Percentiles rank a stretch among this genome's conserved stretches.
Evolutionary conservation across 2,888 invertebrate genomes (phyloP).

Genomic region (Syrphus vitripennis): DNA sequence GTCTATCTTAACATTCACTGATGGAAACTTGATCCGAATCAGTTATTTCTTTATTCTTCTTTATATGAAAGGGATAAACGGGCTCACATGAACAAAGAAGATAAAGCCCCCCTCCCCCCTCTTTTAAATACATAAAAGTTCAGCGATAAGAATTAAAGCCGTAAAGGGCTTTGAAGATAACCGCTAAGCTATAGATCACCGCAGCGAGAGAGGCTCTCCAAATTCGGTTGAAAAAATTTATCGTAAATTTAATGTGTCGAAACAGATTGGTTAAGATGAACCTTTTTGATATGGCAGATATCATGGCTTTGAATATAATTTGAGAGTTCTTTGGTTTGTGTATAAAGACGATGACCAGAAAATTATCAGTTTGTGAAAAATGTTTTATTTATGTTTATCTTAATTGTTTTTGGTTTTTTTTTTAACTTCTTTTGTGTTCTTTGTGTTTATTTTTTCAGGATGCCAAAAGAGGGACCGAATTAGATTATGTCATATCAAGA

Average conservation of each 20-base stretch:
- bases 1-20: conserved; percentile 14
- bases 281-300: conserved; percentile 27
- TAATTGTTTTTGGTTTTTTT: conserved; percentile 10
- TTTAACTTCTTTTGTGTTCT: background rate
- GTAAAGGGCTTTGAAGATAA: conserved; percentile 45
- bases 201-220: background rate
- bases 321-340: background rate
- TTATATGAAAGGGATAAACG: background rate
- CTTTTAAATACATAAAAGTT: background rate
- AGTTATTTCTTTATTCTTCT: background rate
- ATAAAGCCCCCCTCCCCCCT: background rate
- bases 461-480: conserved; percentile 89
- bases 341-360: background rate
- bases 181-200: conserved; percentile 22
- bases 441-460: conserved; percentile 82
- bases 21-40: conserved; percentile 36
- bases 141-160: conserved; percentile 26
- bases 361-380: conserved; percentile 11
- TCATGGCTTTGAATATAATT: conserved; percentile 9
- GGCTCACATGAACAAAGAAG: background rate
- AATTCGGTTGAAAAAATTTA: conserved; percentile 2
- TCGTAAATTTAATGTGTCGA: conserved; percentile 53
- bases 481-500: conserved; percentile 90
- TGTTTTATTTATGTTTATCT: conserved; percentile 23
- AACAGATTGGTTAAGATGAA: conserved; percentile 51